phyloP scores from a whole-genome alignment of 1,140 invertebrate genomes.

The Diachasma alloeum region DNA sequence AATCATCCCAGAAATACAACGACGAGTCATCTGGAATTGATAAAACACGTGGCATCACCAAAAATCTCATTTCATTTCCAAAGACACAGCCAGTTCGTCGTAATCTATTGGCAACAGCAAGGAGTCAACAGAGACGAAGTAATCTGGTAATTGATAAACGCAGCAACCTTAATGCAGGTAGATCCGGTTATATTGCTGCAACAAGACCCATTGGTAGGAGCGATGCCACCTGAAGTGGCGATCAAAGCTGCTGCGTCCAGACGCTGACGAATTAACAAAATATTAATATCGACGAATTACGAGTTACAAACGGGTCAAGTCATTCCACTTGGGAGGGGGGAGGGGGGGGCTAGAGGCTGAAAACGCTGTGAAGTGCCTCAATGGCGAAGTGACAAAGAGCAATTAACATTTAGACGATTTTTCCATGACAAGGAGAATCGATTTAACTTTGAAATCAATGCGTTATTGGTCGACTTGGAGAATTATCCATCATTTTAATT shows the following conservation, averaged over 20 bases:
- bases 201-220: slow-evolving; percentile 20
- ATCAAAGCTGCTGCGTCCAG: slow-evolving; percentile 36
- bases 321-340: not conserved
- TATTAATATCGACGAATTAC: slow-evolving; percentile 16
- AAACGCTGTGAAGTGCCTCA: not conserved
- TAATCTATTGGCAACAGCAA: slow-evolving; percentile 31
- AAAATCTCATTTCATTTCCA: slow-evolving; percentile 15
- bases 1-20: slow-evolving; percentile 33
- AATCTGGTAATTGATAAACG: slow-evolving; percentile 17
- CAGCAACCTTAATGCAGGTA: not conserved
- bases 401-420: not conserved
- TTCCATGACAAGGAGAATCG: slow-evolving; percentile 17
- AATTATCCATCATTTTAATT: not conserved
- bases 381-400: not conserved
- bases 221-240: slow-evolving; percentile 28
- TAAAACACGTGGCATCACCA: slow-evolving; percentile 9
- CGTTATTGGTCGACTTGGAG: not conserved
- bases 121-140: slow-evolving; percentile 18
- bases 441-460: not conserved
- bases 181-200: slow-evolving; percentile 21
- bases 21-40: slow-evolving; percentile 4
- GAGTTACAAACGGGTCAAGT: slow-evolving; percentile 5
- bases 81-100: slow-evolving; percentile 6
- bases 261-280: slow-evolving; percentile 36
- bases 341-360: slow-evolving; percentile 6